Evolutionary conservation across 92 coral and sea anemone species (phyloP), one percentile per base, ranked within the genome.

Genomic region (Epizoanthus scotinus): DNA sequence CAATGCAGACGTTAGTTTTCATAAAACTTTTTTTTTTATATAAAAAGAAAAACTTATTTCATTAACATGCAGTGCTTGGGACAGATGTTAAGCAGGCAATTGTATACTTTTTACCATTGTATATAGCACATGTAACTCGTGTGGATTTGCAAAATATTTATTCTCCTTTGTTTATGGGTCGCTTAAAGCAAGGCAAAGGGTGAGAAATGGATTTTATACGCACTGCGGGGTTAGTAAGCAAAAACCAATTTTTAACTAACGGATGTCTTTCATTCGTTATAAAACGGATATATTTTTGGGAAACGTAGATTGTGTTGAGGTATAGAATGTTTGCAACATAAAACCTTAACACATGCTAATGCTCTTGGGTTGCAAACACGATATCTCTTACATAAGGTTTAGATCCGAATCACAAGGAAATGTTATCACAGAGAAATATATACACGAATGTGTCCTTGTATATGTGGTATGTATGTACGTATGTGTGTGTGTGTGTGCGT

Each of bases 1-100:
- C 78, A 71, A 50, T 71, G 61, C 61, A 27, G 73, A 17, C 47
- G 78, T 71, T 71, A 63, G 78, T 71, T 71, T 71, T 71, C 53
- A 71, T 71, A 71, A 71, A 71, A 71, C 78, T 49, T 49, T 38
- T 71, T 71, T 71, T 42, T 24, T 27, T 27, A 17, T 14, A 24
- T 15, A 29, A 8, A 71, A 17, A 49, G 14, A 8, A 50, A 70
- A 70, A 19, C 6, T 18, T 53, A 8, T 44, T 44, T 44, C 8
- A 69, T 9, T 15, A 6, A 19, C 42, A 17, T 36, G 72, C 55
- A 18, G 24, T 67, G 31, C 66, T 67, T 69, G 24, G 10, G 3
- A 38, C 19, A 69, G 50, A 47, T 29, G 7, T 44, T 21, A 40
- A 69, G 26, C 58, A 69, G 6, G 18, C 31, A 44, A 64, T 64